A percentile compares a stretch with the other conserved stretches of the same genome.
Evolutionary conservation across 2,113 vertebrate genomes (phyloP).

Genomic region (Plecturocebus donacophilus): DNA sequence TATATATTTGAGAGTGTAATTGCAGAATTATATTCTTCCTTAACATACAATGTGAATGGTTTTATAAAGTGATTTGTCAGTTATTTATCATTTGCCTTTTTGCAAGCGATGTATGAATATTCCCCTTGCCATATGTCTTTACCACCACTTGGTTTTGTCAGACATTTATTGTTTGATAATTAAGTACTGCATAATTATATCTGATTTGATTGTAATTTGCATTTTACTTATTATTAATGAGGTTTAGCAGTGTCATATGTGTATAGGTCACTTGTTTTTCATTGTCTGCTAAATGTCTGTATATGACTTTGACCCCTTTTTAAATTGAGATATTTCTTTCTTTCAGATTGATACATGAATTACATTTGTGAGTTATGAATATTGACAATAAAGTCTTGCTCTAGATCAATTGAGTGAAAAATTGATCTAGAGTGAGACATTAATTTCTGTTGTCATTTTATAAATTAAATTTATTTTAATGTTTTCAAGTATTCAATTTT

Average conservation of each 20-base stretch:
- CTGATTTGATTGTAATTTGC: background rate
- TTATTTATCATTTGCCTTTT: background rate
- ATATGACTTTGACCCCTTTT: background rate
- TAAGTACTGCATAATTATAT: background rate
- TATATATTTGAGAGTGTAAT: background rate
- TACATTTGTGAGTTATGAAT: background rate
- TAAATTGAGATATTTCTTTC: background rate
- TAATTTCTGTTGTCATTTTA: background rate
- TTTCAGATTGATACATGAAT: background rate
- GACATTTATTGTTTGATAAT: background rate
- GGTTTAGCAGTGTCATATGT: background rate
- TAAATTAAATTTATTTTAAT: background rate
- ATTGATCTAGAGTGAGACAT: too few relatives aligned
- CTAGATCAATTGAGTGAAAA: background rate
- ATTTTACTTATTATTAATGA: background rate
- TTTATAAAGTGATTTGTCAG: background rate
- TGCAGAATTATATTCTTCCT: background rate
- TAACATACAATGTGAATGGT: background rate
- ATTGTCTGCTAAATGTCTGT: background rate
- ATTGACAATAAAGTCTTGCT: background rate
- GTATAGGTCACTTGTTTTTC: background rate
- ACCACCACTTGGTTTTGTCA: background rate
- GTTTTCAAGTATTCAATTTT: background rate
- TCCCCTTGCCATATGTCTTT: background rate
- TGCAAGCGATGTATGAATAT: background rate